Percentiles rank a stretch among this genome's conserved stretches.
Conservation (phyloP, 2,888 invertebrate genomes). For the Pammene fasciana region DNA sequence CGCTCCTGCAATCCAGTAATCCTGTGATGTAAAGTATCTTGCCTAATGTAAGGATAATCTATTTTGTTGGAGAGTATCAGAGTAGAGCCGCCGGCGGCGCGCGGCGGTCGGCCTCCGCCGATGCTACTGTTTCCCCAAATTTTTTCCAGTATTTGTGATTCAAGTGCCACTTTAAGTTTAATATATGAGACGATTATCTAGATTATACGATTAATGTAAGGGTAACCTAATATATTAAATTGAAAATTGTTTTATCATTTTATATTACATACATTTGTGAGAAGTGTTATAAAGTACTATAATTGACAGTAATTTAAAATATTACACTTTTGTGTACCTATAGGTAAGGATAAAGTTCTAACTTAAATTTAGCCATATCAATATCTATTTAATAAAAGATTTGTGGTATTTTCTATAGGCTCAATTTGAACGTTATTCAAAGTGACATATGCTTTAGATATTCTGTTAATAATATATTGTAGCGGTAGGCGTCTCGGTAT, state of each 20-base stretch:
- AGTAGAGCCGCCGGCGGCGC: constrained; percentile 67
- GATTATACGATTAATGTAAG: constrained; percentile 84
- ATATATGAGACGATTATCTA: constrained; percentile 85
- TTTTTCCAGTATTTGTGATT: constrained; percentile 90
- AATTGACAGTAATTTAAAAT: constrained; percentile 82
- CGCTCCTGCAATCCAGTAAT: constrained; percentile 62
- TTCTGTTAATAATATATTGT: constrained; percentile 83
- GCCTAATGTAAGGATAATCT: constrained; percentile 79
- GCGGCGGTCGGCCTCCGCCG: constrained; percentile 69
- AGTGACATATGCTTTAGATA: constrained; percentile 84
- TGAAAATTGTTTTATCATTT: constrained; percentile 85
- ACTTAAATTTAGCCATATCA: constrained; percentile 85
- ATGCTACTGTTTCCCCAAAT: constrained; percentile 84
- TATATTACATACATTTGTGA: constrained; percentile 84
- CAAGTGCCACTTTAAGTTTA: constrained; percentile 91
- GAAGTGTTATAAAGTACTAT: constrained; percentile 82
- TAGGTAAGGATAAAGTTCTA: constrained; percentile 82
- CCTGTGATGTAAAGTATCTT: constrained; percentile 80
- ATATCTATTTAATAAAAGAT: constrained; percentile 84
- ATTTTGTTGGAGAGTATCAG: constrained; percentile 72
- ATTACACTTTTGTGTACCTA: constrained; percentile 82
- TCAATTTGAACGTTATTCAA: constrained; percentile 84
- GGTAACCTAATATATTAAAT: constrained; percentile 83
- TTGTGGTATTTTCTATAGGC: constrained; percentile 84
- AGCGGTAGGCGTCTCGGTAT: constrained; percentile 80